These are phyloP conservation scores for Macrostomum cliftonense DNA, from an alignment of 2,888 invertebrate genomes.

Conservation along the genomic window DNA sequence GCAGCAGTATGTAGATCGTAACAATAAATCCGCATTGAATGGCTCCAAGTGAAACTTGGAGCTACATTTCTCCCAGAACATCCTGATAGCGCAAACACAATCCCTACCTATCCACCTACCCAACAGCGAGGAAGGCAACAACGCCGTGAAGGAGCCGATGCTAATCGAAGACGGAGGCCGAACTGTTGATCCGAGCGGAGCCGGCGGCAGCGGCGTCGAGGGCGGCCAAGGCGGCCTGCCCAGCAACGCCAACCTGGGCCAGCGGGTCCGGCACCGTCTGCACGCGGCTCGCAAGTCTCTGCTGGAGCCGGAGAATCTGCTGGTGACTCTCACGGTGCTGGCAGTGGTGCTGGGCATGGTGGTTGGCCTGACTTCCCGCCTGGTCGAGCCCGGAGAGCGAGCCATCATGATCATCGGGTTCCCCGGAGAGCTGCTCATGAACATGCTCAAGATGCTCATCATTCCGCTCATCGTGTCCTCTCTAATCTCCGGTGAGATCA, in stretches of 20 bases:
- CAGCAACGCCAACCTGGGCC: too few relatives aligned
- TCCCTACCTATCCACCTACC: too few relatives aligned
- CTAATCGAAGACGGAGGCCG: constrained; percentile 11
- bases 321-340: constrained; percentile 45
- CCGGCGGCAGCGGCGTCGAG: too few relatives aligned
- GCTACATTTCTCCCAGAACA: too few relatives aligned
- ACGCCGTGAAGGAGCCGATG: constrained; percentile 12
- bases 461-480: constrained; percentile 50
- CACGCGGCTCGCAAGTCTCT: not conserved
- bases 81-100: too few relatives aligned
- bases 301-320: constrained; percentile 37
- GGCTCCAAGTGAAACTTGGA: too few relatives aligned
- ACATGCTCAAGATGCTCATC: constrained; percentile 51
- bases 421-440: constrained; percentile 51
- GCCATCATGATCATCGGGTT: constrained; percentile 45
- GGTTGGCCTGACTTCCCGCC: constrained; percentile 44
- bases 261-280: too few relatives aligned
- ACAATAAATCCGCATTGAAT: too few relatives aligned
- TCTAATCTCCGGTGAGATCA: constrained; percentile 48
- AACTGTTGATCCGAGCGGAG: too few relatives aligned
- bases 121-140: not conserved
- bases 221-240: too few relatives aligned
- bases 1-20: too few relatives aligned
- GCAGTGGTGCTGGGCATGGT: constrained; percentile 45
- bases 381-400: constrained; percentile 32